Base-by-base conservation (phyloP, 1,140 invertebrate genomes). In the Drosophila suzukii region DNA sequence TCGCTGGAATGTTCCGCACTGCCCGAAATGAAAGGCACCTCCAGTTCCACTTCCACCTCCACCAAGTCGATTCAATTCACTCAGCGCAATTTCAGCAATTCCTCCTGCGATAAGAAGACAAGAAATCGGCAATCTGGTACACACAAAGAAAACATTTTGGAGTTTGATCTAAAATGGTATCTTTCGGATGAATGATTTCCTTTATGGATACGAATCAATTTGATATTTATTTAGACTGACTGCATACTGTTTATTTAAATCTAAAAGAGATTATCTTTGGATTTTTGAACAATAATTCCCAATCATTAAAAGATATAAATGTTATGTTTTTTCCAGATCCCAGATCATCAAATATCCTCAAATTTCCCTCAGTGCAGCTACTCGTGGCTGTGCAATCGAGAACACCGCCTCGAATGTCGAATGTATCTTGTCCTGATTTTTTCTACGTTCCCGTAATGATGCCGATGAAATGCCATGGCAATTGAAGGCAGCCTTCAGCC, bases 381-480 rank as follows among this genome's bases (percentile, higher is more conserved):
- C 46, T 30, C 27, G 56, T 24, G 30, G 36, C 55, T 46, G 17
- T 61, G 68, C 56, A 72, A 53, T 44, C 20, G 30, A 74, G 54
- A 73, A 61, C 51, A 61, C 20, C 32, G 47, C 38, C 13, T 49
- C 59, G 53, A 66, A 43, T 57, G 39, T 46, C 39, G 61, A 67
- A 68, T 76, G 53, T 66, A 58, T 74, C 72, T 75, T 56, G 70
- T 41, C 30, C 36, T 70, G 67, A 34, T 47, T 71, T 63, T 58
- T 58, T 58, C 43, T 30, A 49, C 68, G 53, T 71, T 30, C 70
- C 49, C 61, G 51, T 77, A 76, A 77, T 77, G 74, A 77, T 63
- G 66, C 65, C 60, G 58, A 78, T 68, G 75, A 77, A 77, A 78
- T 62, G 65, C 63, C 58, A 44, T 68, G 62, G 74, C 74, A 78